Base-by-base conservation (phyloP, 2,888 invertebrate genomes). In the Bugulina stolonifera region DNA sequence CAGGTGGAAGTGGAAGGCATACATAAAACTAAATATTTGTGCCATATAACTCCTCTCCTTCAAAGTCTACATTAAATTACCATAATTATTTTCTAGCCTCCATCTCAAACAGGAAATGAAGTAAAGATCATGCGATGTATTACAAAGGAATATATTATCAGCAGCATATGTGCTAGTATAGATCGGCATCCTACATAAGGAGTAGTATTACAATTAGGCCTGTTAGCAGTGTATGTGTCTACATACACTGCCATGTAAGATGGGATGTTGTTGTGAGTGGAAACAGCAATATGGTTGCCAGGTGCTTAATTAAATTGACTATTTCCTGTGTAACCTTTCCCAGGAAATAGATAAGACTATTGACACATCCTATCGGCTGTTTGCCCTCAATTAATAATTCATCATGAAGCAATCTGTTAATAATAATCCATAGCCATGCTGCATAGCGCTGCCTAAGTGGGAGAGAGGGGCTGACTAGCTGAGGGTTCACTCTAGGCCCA, bases 331-430 rank as follows among this genome's bases (percentile, higher is more conserved):
- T 34, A 64, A 64, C 64, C 64, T 64, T 64, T 64, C 64, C 64
- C 64, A 64, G 64, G 64, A 64, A 64, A 64, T 64, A 64, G 64
- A 64, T 64, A 64, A 34, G 64, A 64, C 25, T 64, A 64, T 64
- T 22, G 64, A 64, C 64, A 64, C 64, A 64, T 64, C 64, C 64
- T 64, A 64, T 64, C 64, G 64, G 57, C 64, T 64, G 64, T 64
- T 64, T 64, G 64, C 64, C 64, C 64, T 64, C 64, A 64, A 64
- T 64, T 64, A 64, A 64, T 64, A 64, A 64, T 64, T 64, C 64
- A 64, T 64, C 64, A 14, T 10, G 32, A 22, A 64, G 32, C 64
- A 64, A 64, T 22, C 64, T 14, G 64, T 32, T 55, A 55, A 55
- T 64, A 64, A 64, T 64, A 64, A 64, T 29, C 27, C 27, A 64